Percentiles rank a stretch among this genome's conserved stretches.
These are phyloP conservation scores for Ichneumoninae sp. DNA, from an alignment of 2,888 invertebrate species.

Conservation along the genomic window DNA sequence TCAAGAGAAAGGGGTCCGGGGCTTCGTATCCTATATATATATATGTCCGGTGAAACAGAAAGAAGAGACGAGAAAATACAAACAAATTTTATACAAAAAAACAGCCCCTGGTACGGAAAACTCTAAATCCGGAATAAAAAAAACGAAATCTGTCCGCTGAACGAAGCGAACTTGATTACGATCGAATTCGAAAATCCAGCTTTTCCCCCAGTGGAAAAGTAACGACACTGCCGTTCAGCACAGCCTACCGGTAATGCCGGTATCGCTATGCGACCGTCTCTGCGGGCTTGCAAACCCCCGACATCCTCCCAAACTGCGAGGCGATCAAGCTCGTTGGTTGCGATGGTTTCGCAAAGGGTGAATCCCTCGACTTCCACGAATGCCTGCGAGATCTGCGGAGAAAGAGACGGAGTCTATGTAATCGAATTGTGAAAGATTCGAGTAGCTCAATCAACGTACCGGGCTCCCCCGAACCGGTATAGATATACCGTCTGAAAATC, in stretches of 20 bases:
- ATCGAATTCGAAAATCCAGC: conserved; percentile 50
- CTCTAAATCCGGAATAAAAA: not conserved
- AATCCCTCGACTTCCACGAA: conserved; percentile 34
- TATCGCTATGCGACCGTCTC: conserved; percentile 24
- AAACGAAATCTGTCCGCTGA: conserved; percentile 44
- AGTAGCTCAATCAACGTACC: conserved; percentile 60
- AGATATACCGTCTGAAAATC: conserved; percentile 12
- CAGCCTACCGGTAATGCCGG: conserved; percentile 3
- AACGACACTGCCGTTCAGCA: not conserved
- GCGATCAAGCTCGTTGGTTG: conserved; percentile 41
- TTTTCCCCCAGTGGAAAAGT: conserved; percentile 30
- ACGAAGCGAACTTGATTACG: conserved; percentile 61
- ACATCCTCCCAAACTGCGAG: conserved; percentile 41
- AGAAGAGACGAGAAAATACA: not conserved
- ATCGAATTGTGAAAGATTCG: conserved; percentile 64
- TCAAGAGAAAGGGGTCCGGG: not conserved
- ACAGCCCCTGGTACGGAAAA: not conserved
- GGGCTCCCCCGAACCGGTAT: conserved; percentile 12
- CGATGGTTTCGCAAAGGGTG: conserved; percentile 36
- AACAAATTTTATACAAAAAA: not conserved
- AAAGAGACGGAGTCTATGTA: conserved; percentile 51
- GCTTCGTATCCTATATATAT: not conserved
- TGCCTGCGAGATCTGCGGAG: conserved; percentile 47
- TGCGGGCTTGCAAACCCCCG: conserved; percentile 45
- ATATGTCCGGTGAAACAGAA: not conserved